Base-by-base conservation (phyloP, 2,113 vertebrate species). In the Acanthisitta chloris region DNA sequence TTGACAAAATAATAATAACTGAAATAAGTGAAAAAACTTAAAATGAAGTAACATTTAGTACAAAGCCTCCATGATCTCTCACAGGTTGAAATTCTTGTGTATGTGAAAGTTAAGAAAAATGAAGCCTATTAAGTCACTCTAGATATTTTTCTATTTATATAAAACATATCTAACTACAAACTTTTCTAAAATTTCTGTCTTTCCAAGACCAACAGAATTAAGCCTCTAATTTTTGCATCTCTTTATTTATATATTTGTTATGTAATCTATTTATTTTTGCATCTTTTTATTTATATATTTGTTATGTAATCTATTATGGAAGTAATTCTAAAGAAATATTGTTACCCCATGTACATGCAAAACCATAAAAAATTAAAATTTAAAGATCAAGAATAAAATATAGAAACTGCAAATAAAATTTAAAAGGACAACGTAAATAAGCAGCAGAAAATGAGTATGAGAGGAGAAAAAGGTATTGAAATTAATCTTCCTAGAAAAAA, bases 181-280 rank as follows among this genome's bases (percentile, higher is more conserved):
- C 2, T 20, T 67, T 45, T 64, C 23, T 48, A 49, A 80, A 79
- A 58, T 71, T 15, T 12, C 10, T 20, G 4, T 31, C 5, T 79
- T 58, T 81, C 13, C 15, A 62, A 36, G 23, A 66, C 7, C 8
- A 66, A 40, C 2, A 55, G 13, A 42, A 79, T 25, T 9, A 82
- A 45, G 1, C 1, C n/a, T 6, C 4, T 40, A 12, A 48, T n/a
- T 71, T 86, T 67, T 38, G 0, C 4, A 10, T 42, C 4, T 42
- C 3, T 70, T 38, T 36, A 33, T 40, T 67, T 40, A 21, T 54
- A 26, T 34, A 19, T 59, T 59, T 45, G 14, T 51, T 38, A 25
- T 24, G 9, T 17, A 29, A 72, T 20, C 2, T 31, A 26, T 16
- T 57, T n/a, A n/a, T 21, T 80, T 76, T 66, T 25, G 2, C 3